Conservation (phyloP, 1,140 invertebrate genomes). For the Trissolcus basalis region DNA sequence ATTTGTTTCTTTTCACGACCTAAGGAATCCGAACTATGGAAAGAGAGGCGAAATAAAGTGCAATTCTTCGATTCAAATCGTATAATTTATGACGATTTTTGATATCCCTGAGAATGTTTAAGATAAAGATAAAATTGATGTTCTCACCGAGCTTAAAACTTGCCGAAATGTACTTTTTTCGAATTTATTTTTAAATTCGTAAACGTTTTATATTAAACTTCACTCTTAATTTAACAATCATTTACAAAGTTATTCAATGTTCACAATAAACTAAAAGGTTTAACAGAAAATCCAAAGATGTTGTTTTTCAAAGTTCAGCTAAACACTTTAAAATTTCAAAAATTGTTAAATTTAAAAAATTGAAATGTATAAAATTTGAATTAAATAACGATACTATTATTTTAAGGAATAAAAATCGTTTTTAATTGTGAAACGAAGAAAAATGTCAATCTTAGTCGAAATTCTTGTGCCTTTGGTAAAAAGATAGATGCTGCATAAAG, state of each 20-base stretch:
- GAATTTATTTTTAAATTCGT: background rate
- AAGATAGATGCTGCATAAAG: slow-evolving; percentile 62
- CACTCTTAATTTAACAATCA: too few relatives aligned
- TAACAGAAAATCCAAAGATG: too few relatives aligned
- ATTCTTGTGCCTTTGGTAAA: slow-evolving; percentile 11
- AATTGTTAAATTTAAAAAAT: too few relatives aligned
- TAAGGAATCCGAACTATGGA: slow-evolving; percentile 22
- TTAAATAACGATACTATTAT: too few relatives aligned
- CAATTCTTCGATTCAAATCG: slow-evolving; percentile 15
- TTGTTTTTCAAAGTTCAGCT: too few relatives aligned
- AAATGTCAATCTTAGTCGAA: too few relatives aligned
- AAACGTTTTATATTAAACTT: too few relatives aligned
- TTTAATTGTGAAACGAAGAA: too few relatives aligned
- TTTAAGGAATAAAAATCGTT: background rate
- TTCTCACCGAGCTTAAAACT: background rate
- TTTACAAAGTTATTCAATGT: too few relatives aligned
- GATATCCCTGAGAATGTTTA: slow-evolving; percentile 2
- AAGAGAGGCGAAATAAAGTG: slow-evolving; percentile 20
- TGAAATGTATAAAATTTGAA: too few relatives aligned
- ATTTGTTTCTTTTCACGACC: slow-evolving; percentile 23
- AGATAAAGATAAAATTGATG: background rate
- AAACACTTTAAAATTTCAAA: background rate
- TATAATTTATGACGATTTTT: slow-evolving; percentile 33
- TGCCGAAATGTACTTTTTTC: background rate
- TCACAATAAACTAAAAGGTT: too few relatives aligned